Base-by-base conservation (phyloP, 2,113 vertebrate species). In the Caranx ignobilis region DNA sequence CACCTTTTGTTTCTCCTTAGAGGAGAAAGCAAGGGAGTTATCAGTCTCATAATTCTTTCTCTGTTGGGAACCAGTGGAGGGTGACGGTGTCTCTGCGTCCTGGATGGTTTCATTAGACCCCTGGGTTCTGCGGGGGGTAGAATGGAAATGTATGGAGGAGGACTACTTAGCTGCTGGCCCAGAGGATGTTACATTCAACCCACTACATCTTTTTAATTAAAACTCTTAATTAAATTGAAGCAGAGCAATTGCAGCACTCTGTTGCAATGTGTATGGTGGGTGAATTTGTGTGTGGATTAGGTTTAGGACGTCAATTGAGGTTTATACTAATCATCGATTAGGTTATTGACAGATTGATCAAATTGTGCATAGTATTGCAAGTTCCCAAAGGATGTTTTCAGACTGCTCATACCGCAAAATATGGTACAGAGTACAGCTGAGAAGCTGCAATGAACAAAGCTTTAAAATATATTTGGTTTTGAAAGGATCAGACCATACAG, bases 141-240 rank as follows among this genome's bases (percentile, higher is more conserved):
- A 74, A 78, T 54, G 47, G 59, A 76, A 85, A 12, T 8, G 19
- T 66, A 79, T 72, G 79, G 63, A 80, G 64, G 55, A 87, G 69
- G 21, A 65, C 69, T 73, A 72, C 71, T 84, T 87, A 85, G 85
- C 86, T 0, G 37, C 75, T 69, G 69, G 71, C 48, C 70, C 52
- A 74, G 73, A 87, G 78, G 85, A 86, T 86, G 68, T 77, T 79
- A 75, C 59, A 65, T 77, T 87, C 63, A 81, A 75, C 71, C 76
- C 71, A 61, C 68, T 71, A 63, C 77, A 86, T 91, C 59, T 61
- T 87, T 87, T 84, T 75, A 86, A 87, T 89, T 89, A 83, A 82
- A 88, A 82, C 54, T 71, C 67, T 68, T 87, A 85, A 85, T 88
- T 82, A 79, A 89, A 84, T 75, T 39, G 74, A 59, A 48, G 54